Base-by-base conservation (phyloP, 2,888 invertebrate genomes). In the Diloba caeruleocephala region DNA sequence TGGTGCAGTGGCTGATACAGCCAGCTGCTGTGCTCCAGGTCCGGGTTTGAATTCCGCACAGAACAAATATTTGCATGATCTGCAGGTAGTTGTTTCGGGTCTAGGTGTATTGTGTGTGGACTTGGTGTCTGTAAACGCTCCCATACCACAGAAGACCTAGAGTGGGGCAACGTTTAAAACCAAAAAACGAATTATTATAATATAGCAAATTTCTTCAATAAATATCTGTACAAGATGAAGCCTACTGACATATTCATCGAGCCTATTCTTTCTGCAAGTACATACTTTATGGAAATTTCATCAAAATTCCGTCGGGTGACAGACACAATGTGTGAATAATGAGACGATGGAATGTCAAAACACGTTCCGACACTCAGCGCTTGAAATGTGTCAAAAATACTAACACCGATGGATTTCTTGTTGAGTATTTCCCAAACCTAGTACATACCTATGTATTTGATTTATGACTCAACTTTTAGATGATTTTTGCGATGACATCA, bases 401-500 rank as follows among this genome's bases (percentile, higher is more conserved):
- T 32, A 17, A 36, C 6, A 26, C 12, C 7, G 1, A 19, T 7
- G 9, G 26, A 28, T 25, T 14, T 39, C 19, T 32, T 17, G 17
- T 2, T 12, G 10, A 23, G 19, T 13, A 21, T 34, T 49, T 23
- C 28, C 17, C 12, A 28, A 34, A 13, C 21, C 29, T n/a, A n/a
- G n/a, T n/a, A n/a, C n/a, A n/a, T n/a, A n/a, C n/a, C n/a, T n/a
- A n/a, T n/a, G n/a, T 33, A 14, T 44, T 50, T 25, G 5, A 32
- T 29, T 17, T 21, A 10, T 64, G 58, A 58, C 31, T 50, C 60
- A 64, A 29, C 33, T 4, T n/a, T n/a, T n/a, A n/a, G n/a, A n/a
- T n/a, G n/a, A 13, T 17, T n/a, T 7, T n/a, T 5, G 8, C 21
- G 3, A 19, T 38, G 33, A 42, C 55, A 38, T 63, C 33, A 13